Evolutionary conservation across 2,888 invertebrate genomes (phyloP), one percentile per base, ranked within the genome.

Genomic region (Dermolepida albohirtum): DNA sequence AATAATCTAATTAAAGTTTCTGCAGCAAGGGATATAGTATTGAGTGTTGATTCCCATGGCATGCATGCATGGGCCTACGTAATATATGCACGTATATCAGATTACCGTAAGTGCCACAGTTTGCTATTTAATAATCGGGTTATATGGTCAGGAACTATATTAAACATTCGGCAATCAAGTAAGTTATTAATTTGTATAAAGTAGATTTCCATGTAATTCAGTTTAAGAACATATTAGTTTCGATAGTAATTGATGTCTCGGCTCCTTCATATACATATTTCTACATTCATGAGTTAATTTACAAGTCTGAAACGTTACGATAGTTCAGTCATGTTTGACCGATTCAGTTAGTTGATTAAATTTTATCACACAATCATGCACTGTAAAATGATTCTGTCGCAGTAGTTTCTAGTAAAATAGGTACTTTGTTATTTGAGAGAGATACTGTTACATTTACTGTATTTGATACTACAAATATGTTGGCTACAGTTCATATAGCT

Each of bases 181-280:
- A 54, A 40, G 17, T 54, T 54, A 54, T 54, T 54, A 41, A 39
- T 54, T 54, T 39, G 6, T 40, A 10, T 17, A 40, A 54, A 40
- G 39, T 40, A 16, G 12, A 40, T 40, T 54, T 40, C 6, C 54
- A 17, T 11, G 54, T 17, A 54, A 54, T 40, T 40, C 40, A 39
- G 17, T 54, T 54, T 54, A 17, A 16, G 11, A 54, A 40, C 40
- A n/a, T 16, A 54, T 40, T 17, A 40, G 17, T 16, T 54, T 16
- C 39, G 40, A 40, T 14, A 14, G 12, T 52, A 52, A 34, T 52
- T 52, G 29, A 34, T 40, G 17, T 54, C 17, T 10, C 40, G 17
- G 17, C 17, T 50, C 17, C 50, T 50, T 22, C 8, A 50, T 17
- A n/a, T 17, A 50, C 50, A 50, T 50, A 44, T 44, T 12, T 44